These are phyloP conservation scores for Momotus momota DNA, from an alignment of 2,797 vertebrate genomes.

Conservation along the genomic window DNA sequence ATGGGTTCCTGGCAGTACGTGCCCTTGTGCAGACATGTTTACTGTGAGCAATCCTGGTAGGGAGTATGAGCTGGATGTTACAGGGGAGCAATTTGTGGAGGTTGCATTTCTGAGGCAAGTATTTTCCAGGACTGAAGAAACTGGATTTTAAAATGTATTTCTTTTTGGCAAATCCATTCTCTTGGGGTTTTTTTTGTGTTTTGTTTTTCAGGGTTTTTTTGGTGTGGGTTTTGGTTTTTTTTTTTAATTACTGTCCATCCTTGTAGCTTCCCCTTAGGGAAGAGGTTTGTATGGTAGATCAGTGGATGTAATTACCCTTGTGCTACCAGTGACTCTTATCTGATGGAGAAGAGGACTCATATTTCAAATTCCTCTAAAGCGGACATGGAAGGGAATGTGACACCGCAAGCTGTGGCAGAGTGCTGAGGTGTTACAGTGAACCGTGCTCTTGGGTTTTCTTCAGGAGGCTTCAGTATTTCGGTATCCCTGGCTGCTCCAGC, in stretches of 20 bases:
- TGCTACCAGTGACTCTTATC: neutral
- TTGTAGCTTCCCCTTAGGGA: neutral
- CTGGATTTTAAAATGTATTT: neutral
- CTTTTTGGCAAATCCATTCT: neutral
- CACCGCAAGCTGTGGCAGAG: neutral
- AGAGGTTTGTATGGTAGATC: neutral
- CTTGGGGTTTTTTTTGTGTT: neutral
- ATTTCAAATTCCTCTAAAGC: neutral
- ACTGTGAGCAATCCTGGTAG: neutral
- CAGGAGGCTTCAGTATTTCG: neutral
- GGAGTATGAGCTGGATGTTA: neutral
- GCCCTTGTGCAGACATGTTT: conserved; percentile 18
- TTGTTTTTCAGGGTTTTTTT: no score
- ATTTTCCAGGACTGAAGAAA: neutral
- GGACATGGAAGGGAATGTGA: neutral
- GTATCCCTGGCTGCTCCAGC: neutral
- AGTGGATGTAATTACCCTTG: neutral
- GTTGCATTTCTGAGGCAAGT: conserved; percentile 11
- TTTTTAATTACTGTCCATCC: neutral
- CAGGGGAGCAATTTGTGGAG: neutral
- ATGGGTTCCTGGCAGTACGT: neutral
- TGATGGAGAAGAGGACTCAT: neutral
- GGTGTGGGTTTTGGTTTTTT: no score
- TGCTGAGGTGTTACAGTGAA: neutral
- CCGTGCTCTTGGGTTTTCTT: neutral